Percentiles rank a stretch among this genome's conserved stretches.
phyloP scores from a whole-genome alignment of 2,888 invertebrate species.

The Villa cingulata region DNA sequence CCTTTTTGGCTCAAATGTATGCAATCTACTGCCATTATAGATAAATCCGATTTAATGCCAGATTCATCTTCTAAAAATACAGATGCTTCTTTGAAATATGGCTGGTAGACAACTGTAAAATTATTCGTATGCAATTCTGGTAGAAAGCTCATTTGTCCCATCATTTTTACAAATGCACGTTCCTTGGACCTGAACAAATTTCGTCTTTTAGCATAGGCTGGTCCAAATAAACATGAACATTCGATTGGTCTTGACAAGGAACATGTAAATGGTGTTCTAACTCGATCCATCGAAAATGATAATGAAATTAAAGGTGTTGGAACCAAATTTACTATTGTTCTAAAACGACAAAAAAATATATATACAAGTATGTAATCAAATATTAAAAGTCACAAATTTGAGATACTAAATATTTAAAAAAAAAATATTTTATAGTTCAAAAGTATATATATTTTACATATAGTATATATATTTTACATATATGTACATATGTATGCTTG shows the following conservation, averaged over 20 bases:
- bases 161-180: conserved; percentile 16
- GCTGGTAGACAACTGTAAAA: conserved; percentile 44
- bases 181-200: conserved; percentile 12
- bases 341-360: too few species aligned
- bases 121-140: conserved; percentile 25
- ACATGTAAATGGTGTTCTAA: conserved; percentile 14
- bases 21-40: conserved; percentile 17
- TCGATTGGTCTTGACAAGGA: conserved; percentile 14
- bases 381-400: too few species aligned
- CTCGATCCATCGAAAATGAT: conserved; percentile 15
- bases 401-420: too few species aligned
- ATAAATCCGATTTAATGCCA: conserved; percentile 10
- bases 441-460: too few species aligned
- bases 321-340: conserved; percentile 17
- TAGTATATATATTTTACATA: too few species aligned
- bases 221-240: conserved; percentile 17
- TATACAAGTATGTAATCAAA: too few species aligned
- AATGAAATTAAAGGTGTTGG: conserved; percentile 17
- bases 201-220: conserved; percentile 14
- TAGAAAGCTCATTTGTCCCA: conserved; percentile 16
- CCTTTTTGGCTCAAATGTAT: conserved; percentile 19
- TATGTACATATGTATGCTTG: too few species aligned
- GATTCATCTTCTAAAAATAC: conserved; percentile 4
- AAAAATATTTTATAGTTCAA: too few species aligned
- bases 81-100: conserved; percentile 21